Percentiles rank a stretch among this genome's conserved stretches.
phyloP scores from a whole-genome alignment of 2,113 vertebrate species.

The Mormyrus iriodes region DNA sequence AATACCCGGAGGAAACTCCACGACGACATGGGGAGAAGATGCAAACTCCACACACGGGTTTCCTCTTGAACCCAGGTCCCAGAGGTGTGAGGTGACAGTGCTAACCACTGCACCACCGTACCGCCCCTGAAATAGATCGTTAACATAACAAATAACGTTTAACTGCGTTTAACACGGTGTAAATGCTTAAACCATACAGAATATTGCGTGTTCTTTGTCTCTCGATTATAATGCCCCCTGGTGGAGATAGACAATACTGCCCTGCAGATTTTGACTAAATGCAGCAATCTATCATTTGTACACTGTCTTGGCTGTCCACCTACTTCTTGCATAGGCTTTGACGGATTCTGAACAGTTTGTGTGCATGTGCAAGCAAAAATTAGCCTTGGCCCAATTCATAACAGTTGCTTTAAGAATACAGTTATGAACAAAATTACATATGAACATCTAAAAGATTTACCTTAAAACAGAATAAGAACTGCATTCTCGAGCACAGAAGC shows the following conservation, averaged over 20 bases:
- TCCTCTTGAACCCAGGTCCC: not conserved
- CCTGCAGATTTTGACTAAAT: not conserved
- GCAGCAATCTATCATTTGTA: not conserved
- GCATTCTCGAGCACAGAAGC: not conserved
- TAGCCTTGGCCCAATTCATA: not conserved
- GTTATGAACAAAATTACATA: not conserved
- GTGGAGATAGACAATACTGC: not conserved
- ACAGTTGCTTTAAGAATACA: not conserved
- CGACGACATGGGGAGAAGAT: not conserved
- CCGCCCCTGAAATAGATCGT: not conserved
- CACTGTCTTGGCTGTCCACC: not conserved
- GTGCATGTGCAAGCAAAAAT: not conserved
- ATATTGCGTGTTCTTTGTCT: not conserved
- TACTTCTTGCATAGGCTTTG: not conserved
- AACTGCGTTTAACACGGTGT: not conserved
- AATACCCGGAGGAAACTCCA: not conserved
- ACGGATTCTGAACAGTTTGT: not conserved
- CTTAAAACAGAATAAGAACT: not conserved
- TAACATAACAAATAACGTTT: not conserved
- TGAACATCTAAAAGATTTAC: not conserved
- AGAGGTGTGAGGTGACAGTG: not conserved
- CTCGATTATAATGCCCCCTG: not conserved
- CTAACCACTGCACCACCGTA: not conserved
- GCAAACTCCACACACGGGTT: not conserved
- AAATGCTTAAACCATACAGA: not conserved